A percentile compares a stretch with the other conserved stretches of the same genome.
Evolutionary conservation across 2,797 vertebrate genomes (phyloP).

Genomic region (Anabas testudineus): DNA sequence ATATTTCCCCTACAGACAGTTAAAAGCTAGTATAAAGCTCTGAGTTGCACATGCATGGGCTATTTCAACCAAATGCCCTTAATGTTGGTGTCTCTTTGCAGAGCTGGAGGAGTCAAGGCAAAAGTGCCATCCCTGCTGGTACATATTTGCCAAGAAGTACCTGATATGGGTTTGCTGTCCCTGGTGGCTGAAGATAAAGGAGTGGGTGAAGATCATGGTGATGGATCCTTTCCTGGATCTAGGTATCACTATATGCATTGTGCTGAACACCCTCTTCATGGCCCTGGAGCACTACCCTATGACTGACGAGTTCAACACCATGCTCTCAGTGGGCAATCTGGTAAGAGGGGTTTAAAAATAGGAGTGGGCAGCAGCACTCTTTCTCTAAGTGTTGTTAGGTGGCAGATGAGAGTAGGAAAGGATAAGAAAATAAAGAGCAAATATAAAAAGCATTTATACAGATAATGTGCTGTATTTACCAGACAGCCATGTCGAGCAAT

Average conservation of each 20-base stretch:
- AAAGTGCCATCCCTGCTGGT: constrained; percentile 96
- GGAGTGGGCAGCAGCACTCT: constrained; percentile 16
- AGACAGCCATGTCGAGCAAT: constrained; percentile 17
- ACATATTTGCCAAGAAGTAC: constrained; percentile 90
- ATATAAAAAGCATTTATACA: constrained; percentile 7
- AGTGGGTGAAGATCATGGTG: constrained; percentile 91
- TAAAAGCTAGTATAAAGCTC: too few species aligned
- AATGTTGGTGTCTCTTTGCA: constrained; percentile 68
- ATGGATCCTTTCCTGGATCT: constrained; percentile 98
- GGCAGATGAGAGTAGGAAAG: constrained; percentile 28
- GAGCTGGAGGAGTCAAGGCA: constrained; percentile 94
- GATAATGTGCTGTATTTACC: constrained; percentile 52
- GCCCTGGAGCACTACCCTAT: constrained; percentile 98
- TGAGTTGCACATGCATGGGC: not conserved
- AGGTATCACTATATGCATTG: constrained; percentile 96
- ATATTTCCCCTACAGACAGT: too few species aligned
- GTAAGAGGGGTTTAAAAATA: constrained; percentile 85
- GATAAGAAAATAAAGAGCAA: constrained; percentile 15
- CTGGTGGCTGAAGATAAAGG: constrained; percentile 91
- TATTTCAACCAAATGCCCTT: not conserved
- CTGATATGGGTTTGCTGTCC: constrained; percentile 96
- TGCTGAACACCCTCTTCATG: constrained; percentile 99
- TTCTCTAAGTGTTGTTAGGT: constrained; percentile 36
- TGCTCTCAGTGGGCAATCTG: constrained; percentile 96
- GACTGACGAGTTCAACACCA: constrained; percentile 94